These are phyloP conservation scores for Dicranocentrus wangi DNA, from an alignment of 2,888 invertebrate genomes.

Conservation along the genomic window DNA sequence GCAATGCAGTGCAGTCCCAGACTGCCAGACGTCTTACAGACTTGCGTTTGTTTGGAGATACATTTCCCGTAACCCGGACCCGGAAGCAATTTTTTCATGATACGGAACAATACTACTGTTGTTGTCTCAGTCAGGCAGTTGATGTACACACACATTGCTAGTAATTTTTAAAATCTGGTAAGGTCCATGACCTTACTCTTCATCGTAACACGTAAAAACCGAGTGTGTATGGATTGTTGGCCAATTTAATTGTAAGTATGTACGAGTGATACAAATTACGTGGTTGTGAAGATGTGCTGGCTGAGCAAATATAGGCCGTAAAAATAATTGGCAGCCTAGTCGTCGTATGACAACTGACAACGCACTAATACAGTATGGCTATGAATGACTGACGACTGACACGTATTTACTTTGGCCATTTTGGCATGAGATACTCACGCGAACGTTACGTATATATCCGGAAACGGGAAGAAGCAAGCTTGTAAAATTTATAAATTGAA, in stretches of 20 bases:
- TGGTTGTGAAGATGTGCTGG: no score
- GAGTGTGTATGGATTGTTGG: background rate
- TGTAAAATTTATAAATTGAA: no score
- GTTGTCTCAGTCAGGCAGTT: background rate
- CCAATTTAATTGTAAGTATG: background rate
- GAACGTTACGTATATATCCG: no score
- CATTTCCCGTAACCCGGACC: background rate
- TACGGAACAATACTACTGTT: background rate
- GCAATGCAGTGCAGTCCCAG: conserved; percentile 6
- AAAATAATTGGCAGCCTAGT: no score
- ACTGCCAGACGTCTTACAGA: conserved; percentile 29
- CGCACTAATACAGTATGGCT: no score
- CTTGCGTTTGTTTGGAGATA: background rate
- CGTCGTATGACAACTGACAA: no score
- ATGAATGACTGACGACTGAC: no score
- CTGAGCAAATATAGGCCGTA: no score
- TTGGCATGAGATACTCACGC: no score
- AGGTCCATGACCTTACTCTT: conserved; percentile 56
- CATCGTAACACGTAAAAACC: background rate
- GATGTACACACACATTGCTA: background rate
- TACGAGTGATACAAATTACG: no score
- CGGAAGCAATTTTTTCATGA: background rate
- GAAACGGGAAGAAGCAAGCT: no score
- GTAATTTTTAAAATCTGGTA: conserved; percentile 8
- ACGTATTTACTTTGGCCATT: no score